Percentiles rank a stretch among this genome's conserved stretches.
phyloP scores from a whole-genome alignment of 2,113 vertebrate species.

The Tricholaema leucomelas region DNA sequence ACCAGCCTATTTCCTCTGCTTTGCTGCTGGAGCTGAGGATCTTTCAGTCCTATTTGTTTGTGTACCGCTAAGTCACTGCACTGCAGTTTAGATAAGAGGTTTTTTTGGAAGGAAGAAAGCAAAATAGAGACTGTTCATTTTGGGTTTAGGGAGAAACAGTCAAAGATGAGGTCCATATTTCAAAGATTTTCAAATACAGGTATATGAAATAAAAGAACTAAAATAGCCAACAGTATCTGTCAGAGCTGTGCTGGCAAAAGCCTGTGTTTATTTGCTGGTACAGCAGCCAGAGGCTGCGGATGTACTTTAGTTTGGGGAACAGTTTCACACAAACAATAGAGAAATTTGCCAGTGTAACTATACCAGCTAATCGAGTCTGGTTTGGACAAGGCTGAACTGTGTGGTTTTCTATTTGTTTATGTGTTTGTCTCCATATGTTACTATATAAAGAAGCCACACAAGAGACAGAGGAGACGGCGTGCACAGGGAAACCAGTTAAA shows the following conservation, averaged over 20 bases:
- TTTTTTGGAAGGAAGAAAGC: slow-evolving; percentile 25
- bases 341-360: not conserved
- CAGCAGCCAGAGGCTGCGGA: not conserved
- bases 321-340: not conserved
- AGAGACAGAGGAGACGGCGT: not conserved
- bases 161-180: not conserved
- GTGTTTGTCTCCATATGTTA: not conserved
- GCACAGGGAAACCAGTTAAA: not conserved
- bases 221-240: not conserved
- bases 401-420: not conserved
- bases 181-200: not conserved
- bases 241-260: not conserved
- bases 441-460: not conserved
- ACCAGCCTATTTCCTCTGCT: not conserved
- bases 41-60: slow-evolving; percentile 20
- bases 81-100: not conserved
- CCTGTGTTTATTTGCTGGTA: not conserved
- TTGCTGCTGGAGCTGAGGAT: not conserved
- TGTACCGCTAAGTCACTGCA: not conserved
- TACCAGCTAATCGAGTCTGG: not conserved
- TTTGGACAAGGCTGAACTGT: not conserved
- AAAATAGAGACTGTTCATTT: slow-evolving; percentile 24
- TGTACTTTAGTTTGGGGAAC: not conserved
- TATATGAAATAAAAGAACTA: not conserved
- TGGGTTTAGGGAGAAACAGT: not conserved